Percentiles rank a stretch among this genome's conserved stretches.
These are phyloP conservation scores for Grapholita molesta DNA, from an alignment of 1,140 invertebrate genomes.

Conservation along the genomic window DNA sequence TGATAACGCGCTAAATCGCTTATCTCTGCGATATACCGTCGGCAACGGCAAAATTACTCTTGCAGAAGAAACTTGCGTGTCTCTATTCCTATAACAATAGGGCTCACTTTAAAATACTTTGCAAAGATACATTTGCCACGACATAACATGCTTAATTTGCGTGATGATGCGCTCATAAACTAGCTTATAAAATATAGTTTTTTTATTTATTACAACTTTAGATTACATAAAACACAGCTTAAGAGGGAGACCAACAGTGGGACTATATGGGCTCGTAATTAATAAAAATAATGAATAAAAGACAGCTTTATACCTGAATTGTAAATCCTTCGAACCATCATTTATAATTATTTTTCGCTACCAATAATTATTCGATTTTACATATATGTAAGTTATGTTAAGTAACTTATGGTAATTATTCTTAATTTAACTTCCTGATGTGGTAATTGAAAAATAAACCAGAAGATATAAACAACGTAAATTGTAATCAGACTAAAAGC, in stretches of 20 bases:
- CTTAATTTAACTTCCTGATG: background rate
- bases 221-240: no score
- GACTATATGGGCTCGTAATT: no score
- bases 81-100: background rate
- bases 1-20: background rate
- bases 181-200: background rate
- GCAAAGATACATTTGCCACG: background rate
- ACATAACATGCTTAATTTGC: background rate
- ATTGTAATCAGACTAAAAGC: background rate
- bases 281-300: no score
- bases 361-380: no score
- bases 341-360: no score
- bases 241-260: no score
- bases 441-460: background rate
- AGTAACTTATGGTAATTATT: no score
- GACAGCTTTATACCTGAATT: no score
- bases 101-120: background rate
- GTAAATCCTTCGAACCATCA: no score
- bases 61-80: background rate
- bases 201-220: no score
- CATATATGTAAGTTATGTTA: no score
- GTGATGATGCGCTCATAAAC: background rate
- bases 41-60: background rate
- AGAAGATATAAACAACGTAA: background rate
- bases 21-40: background rate